Base-by-base conservation (phyloP, 2,797 vertebrate genomes). In the Rhynchotus rufescens region DNA sequence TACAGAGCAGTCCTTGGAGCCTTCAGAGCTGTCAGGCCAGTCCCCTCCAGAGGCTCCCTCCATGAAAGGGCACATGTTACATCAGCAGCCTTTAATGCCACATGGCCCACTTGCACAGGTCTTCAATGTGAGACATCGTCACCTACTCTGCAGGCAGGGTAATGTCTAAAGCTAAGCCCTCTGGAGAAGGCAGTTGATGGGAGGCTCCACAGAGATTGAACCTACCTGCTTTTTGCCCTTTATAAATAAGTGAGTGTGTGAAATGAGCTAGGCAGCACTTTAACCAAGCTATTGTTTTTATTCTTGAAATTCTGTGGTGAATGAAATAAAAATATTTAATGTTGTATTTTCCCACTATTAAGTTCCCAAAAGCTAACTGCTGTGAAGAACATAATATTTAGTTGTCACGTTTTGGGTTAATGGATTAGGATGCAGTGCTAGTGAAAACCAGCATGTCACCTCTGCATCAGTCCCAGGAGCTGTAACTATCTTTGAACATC, bases 391-490 rank as follows among this genome's bases (percentile, higher is more conserved):
- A 15, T 61, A 78, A 92, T 87, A 71, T 38, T 47, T 79, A 79
- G 36, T 57, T 3, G 6, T 84, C 32, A 61, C 47, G 15, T 76
- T 87, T 85, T 42, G 65, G 57, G 87, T 92, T 79, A 89, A 68
- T 65, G 56, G 38, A 60, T 94, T 80, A 85, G 67, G 71, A 85
- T 80, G 32, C 36, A 6, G 57, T 75, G 69, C 83, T 93, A 79
- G 76, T 83, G 71, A 90, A 86, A 94, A 71, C 76, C 64, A 67
- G 42, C 30, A 76, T 74, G 71, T 87, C 74, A 79, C 74, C 54
- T 89, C 38, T 75, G 3, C 54, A 42, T 0, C 9, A 85, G 54
- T 88, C 81, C 62, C 74, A 23, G 36, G 88, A 89, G 86, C 61
- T 91, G 3, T 38, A 76, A 68, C 34, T 45, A 22, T 62, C 59